phyloP scores from a whole-genome alignment of 1,140 invertebrate genomes.

The Popillia japonica region DNA sequence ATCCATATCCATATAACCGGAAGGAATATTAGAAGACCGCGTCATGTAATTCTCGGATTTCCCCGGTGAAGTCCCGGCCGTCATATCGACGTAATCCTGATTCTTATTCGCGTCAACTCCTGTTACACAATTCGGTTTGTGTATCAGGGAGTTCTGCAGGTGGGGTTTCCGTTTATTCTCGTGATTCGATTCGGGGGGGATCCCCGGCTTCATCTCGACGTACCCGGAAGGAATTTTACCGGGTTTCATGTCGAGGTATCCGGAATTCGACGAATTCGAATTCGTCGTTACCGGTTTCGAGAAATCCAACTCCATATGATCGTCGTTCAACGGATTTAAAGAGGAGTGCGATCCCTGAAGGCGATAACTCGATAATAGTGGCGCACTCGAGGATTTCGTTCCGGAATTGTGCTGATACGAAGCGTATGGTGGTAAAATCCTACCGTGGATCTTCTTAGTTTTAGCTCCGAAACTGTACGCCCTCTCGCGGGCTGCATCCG shows the following conservation, averaged over 20 bases:
- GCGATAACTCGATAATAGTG: slow-evolving; percentile 62
- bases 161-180: slow-evolving; percentile 10
- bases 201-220: slow-evolving; percentile 65
- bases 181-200: background rate
- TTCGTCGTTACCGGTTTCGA: slow-evolving; percentile 53
- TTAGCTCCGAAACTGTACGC: slow-evolving; percentile 77
- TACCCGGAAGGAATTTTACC: slow-evolving; percentile 63
- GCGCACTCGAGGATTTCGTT: slow-evolving; percentile 68
- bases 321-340: slow-evolving; percentile 63
- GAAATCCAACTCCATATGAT: slow-evolving; percentile 85
- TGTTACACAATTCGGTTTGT: slow-evolving; percentile 2
- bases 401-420: slow-evolving; percentile 52
- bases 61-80: slow-evolving; percentile 45
- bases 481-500: slow-evolving; percentile 64
- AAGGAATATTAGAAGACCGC: background rate
- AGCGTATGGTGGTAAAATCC: slow-evolving; percentile 55
- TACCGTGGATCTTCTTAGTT: slow-evolving; percentile 59
- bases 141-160: slow-evolving; percentile 30
- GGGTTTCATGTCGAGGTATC: slow-evolving; percentile 60
- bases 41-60: slow-evolving; percentile 20
- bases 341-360: slow-evolving; percentile 66
- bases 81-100: slow-evolving; percentile 63
- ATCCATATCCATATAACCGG: slow-evolving; percentile 48
- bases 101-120: slow-evolving; percentile 32
- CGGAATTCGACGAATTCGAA: slow-evolving; percentile 50